Conservation (phyloP, 37 sponge, comb jelly and placozoan species). For the Crambe crambe region DNA sequence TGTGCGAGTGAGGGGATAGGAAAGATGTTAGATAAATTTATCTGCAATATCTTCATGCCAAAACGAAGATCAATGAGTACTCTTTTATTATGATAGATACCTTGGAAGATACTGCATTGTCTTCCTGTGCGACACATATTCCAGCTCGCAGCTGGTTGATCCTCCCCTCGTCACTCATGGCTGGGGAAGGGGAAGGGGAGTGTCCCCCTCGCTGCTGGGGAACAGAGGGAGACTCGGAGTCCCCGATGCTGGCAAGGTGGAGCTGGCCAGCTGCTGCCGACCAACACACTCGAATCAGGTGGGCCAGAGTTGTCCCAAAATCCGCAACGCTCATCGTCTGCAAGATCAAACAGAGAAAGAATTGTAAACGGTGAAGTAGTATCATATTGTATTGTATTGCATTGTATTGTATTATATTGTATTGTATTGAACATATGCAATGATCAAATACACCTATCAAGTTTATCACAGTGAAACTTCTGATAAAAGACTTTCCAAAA, state of each 20-base stretch:
- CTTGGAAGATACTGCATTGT: neutral
- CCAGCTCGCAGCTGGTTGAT: slow-evolving; percentile 12
- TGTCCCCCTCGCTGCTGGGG: no score
- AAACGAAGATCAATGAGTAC: neutral
- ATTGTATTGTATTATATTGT: no score
- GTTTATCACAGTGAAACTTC: neutral
- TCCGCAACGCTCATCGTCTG: slow-evolving; percentile 81
- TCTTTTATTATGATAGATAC: no score
- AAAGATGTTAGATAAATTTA: neutral
- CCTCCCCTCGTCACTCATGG: neutral
- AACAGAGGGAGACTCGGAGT: slow-evolving; percentile 5
- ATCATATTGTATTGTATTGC: no score
- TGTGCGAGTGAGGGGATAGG: slow-evolving; percentile 17
- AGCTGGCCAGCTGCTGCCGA: slow-evolving; percentile 81
- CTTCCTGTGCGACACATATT: slow-evolving; percentile 7
- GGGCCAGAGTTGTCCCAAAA: slow-evolving; percentile 60
- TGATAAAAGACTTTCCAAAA: neutral
- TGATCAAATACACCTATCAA: no score
- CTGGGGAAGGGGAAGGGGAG: slow-evolving; percentile 1
- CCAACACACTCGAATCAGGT: slow-evolving; percentile 80
- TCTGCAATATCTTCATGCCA: neutral
- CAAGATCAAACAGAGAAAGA: no score
- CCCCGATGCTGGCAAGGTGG: slow-evolving; percentile 57
- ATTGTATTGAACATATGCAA: no score
- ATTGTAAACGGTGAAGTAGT: no score